Evolutionary conservation across 2,113 vertebrate species (phyloP), one percentile per base, ranked within the genome.

Genomic region (Globicephala melas): DNA sequence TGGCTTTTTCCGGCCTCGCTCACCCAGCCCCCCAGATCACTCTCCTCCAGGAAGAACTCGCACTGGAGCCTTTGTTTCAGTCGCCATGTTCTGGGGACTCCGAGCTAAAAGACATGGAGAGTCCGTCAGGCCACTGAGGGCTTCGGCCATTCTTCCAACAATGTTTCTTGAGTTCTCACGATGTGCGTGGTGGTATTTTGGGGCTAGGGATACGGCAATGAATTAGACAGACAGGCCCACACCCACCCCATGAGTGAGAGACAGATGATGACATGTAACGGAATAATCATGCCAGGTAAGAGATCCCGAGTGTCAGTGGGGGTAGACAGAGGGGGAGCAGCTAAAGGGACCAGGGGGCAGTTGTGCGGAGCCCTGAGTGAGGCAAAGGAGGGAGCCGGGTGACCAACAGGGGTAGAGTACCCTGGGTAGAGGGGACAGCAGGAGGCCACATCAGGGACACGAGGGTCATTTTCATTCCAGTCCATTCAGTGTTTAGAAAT

Each of bases 81-180:
- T 1, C 13, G 23, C 63, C 5, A 2, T 6, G 13, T 12, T 44
- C 36, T 44, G 58, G n/a, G 81, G 82, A 67, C 60, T 36, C 28
- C 0, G 6, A 44, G n/a, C n/a, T 63, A 5, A 41, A 33, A 55
- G 60, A 18, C 26, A 14, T 4, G n/a, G 70, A 18, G 14, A 2
- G 1, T 3, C 1, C 26, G 1, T 38, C 0, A 3, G 0, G 14
- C 26, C 23, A 0, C 53, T 1, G n/a, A 36, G 18, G 6, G 1
- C 20, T 0, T 4, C 38, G 38, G 60, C 67, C 38, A 0, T n/a
- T 3, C 23, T 28, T 18, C 12, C 9, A 14, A 9, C 5, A 10
- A 2, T 2, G 1, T 18, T 58, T 31, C 81, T 21, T 0, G 14
- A 33, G 14, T 13, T 28, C 73, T 80, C 2, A 14, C 0, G 1